phyloP scores from a whole-genome alignment of 2,113 vertebrate species.

The Artemisiospiza belli region DNA sequence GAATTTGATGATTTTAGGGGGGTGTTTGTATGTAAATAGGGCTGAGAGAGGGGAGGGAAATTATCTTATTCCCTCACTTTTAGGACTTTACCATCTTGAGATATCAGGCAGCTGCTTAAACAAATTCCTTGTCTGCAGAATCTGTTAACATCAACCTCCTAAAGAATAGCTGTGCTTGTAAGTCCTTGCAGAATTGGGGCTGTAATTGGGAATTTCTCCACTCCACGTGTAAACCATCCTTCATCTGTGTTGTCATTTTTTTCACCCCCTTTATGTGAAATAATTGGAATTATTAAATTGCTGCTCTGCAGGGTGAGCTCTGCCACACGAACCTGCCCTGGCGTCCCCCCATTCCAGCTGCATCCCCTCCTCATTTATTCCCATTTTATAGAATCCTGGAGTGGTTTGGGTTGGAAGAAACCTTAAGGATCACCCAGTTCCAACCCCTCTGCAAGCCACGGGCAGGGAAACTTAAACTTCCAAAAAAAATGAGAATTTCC shows the following conservation, averaged over 20 bases:
- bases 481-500: not conserved
- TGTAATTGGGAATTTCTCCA: not conserved
- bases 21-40: not conserved
- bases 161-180: rapidly evolving
- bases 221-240: not conserved
- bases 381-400: not conserved
- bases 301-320: not conserved
- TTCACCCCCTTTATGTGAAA: not conserved
- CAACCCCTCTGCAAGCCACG: not conserved
- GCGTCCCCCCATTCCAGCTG: rapidly evolving
- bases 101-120: not conserved
- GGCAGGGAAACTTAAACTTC: not conserved
- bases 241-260: rapidly evolving
- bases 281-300: not conserved
- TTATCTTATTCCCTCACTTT: not conserved
- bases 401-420: not conserved
- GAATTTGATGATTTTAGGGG: not conserved
- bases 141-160: not conserved
- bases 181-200: rapidly evolving
- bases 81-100: not conserved
- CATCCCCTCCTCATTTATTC: not conserved
- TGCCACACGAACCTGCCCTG: rapidly evolving
- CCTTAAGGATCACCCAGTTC: not conserved
- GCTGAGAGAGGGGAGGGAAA: not conserved
- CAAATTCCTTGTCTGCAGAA: rapidly evolving